phyloP scores from a whole-genome alignment of 2,113 vertebrate species.

The Xiphophorus hellerii region DNA sequence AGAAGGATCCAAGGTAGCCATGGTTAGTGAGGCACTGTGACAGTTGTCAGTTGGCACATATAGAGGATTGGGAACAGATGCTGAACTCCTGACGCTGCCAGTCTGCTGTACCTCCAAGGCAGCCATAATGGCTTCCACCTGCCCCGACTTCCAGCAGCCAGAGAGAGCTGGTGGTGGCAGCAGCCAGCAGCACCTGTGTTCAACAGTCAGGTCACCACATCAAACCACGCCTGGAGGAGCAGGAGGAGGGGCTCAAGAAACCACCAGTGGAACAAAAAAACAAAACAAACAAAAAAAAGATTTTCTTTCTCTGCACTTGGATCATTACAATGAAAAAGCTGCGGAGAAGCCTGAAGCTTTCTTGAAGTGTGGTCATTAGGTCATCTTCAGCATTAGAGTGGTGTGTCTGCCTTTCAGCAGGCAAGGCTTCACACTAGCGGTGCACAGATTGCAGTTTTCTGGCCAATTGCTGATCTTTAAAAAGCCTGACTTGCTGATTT shows the following conservation, averaged over 20 bases:
- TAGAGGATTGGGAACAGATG: slow-evolving; percentile 12
- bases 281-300: slow-evolving; percentile 5
- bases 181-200: slow-evolving; percentile 70
- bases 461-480: too few species aligned
- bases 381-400: not conserved
- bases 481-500: too few species aligned
- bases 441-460: too few species aligned
- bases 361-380: not conserved
- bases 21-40: not conserved
- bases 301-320: slow-evolving; percentile 1
- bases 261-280: slow-evolving; percentile 19
- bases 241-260: slow-evolving; percentile 35
- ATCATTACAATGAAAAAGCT: slow-evolving; percentile 3
- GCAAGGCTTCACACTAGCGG: too few species aligned
- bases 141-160: slow-evolving; percentile 29
- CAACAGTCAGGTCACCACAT: slow-evolving; percentile 68
- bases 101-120: slow-evolving; percentile 35
- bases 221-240: slow-evolving; percentile 52
- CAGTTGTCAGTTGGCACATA: slow-evolving; percentile 5
- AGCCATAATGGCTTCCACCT: slow-evolving; percentile 62
- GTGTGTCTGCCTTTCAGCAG: not conserved
- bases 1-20: not conserved
- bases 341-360: not conserved
- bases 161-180: slow-evolving; percentile 27
- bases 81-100: slow-evolving; percentile 29